Evolutionary conservation across 2,113 vertebrate species (phyloP).

Genomic region (Oxygymnocypris stewartii): DNA sequence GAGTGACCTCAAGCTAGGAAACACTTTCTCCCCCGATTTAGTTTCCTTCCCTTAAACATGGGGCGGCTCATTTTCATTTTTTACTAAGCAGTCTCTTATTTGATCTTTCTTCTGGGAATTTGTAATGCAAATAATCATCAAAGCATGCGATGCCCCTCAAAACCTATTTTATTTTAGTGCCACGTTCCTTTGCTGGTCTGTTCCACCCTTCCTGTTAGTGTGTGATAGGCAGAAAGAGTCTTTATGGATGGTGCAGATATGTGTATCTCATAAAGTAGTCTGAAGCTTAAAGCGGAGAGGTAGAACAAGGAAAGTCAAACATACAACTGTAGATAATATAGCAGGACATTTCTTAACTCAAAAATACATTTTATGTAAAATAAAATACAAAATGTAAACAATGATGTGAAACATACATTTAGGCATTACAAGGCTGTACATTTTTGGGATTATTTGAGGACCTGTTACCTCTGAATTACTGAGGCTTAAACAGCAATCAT

Average conservation of each 20-base stretch:
- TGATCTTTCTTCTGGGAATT: neutral
- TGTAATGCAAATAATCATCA: neutral
- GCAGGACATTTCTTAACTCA: neutral
- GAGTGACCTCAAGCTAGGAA: neutral
- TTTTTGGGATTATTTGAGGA: slow-evolving; percentile 2
- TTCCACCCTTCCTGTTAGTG: slow-evolving; percentile 26
- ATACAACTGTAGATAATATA: neutral
- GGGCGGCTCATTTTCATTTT: neutral
- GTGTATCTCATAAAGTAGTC: slow-evolving; percentile 8
- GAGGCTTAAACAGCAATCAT: neutral
- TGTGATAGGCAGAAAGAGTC: slow-evolving; percentile 21
- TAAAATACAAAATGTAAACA: slow-evolving; percentile 29
- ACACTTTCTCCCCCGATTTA: neutral
- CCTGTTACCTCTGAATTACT: neutral
- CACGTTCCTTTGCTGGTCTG: neutral
- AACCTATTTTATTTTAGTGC: neutral
- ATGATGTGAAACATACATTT: slow-evolving; percentile 27
- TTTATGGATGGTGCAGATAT: slow-evolving; percentile 16
- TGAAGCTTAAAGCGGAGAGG: neutral
- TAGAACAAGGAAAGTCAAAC: neutral
- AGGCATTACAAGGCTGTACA: slow-evolving; percentile 20
- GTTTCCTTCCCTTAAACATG: slow-evolving; percentile 9
- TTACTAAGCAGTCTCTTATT: neutral
- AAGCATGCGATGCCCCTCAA: neutral
- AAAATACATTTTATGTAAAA: neutral